Evolutionary conservation across 2,113 vertebrate genomes (phyloP).

Genomic region (Lathamus discolor): DNA sequence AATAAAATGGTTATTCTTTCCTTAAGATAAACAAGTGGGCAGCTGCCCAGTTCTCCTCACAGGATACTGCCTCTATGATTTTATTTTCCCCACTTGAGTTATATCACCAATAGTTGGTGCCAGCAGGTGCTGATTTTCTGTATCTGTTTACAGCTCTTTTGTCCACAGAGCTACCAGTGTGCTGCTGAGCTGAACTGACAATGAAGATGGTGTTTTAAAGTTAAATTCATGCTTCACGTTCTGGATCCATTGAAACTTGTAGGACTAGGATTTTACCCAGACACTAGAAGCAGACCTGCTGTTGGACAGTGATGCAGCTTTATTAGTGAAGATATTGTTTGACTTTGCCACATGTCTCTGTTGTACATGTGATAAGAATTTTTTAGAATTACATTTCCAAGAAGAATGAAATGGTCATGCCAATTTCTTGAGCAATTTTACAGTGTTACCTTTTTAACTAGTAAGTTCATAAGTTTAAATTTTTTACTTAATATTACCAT

Average conservation of each 20-base stretch:
- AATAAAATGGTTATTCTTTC: background rate
- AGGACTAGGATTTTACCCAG: background rate
- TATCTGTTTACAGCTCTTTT: background rate
- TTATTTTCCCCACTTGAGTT: background rate
- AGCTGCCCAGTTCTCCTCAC: background rate
- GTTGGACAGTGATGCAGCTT: background rate
- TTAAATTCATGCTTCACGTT: background rate
- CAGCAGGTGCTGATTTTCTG: background rate
- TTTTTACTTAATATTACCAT: background rate
- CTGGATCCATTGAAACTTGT: background rate
- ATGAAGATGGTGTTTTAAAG: background rate
- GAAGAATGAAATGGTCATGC: background rate
- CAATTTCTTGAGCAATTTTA: background rate
- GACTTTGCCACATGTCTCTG: background rate
- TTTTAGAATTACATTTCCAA: background rate
- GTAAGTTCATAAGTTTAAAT: background rate
- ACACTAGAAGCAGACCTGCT: background rate
- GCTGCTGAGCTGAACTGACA: background rate
- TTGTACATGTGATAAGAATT: background rate
- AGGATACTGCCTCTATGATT: background rate
- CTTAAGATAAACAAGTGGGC: background rate
- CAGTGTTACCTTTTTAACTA: background rate
- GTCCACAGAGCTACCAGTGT: background rate
- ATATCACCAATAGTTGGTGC: background rate
- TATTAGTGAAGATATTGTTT: background rate